Evolutionary conservation across 2,113 vertebrate species (phyloP), one percentile per base, ranked within the genome.

Genomic region (Engraulis encrasicolus): DNA sequence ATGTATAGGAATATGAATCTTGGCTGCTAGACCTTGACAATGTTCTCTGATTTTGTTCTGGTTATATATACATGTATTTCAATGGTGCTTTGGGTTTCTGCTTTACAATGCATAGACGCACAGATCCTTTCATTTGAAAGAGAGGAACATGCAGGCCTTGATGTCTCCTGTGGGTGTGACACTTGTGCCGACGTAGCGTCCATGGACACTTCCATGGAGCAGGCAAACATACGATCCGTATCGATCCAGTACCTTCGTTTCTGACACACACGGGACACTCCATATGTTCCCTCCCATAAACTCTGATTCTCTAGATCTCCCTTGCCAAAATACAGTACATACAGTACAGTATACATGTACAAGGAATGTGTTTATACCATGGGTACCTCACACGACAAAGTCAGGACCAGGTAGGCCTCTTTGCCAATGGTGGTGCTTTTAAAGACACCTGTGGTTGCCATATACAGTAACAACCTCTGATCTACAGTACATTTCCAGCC

Each of bases 41-140:
- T 71, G 61, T 71, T 45, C 40, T 3, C 40, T 45, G 40, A 5
- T 45, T 45, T 45, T 3, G 3, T 45, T 45, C 40, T 45, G 3
- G 40, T 45, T 45, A 5, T 14, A 31, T 71, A 23, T 71, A 31
- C 34, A 31, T 27, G 34, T n/a, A n/a, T n/a, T 31, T 31, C 14
- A 27, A 71, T 71, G 61, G 61, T 71, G 61, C 61, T 71, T 71
- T 34, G 61, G 61, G 23, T 31, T 71, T 34, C 27, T 71, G 61
- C 61, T 71, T 34, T 34, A 71, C 15, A 34, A 34, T 18, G 61
- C 61, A 74, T 31, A 74, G 66, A 34, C 31, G 66, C 66, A 74
- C 66, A 74, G 27, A 31, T 34, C 66, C 27, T 45, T 45, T 82
- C n/a, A n/a, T n/a, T 20, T 38, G 15, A 17, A 38, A n/a, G 66